Percentiles rank a stretch among this genome's conserved stretches.
Conservation (phyloP, 2,888 invertebrate genomes). For the Autographa gamma region DNA sequence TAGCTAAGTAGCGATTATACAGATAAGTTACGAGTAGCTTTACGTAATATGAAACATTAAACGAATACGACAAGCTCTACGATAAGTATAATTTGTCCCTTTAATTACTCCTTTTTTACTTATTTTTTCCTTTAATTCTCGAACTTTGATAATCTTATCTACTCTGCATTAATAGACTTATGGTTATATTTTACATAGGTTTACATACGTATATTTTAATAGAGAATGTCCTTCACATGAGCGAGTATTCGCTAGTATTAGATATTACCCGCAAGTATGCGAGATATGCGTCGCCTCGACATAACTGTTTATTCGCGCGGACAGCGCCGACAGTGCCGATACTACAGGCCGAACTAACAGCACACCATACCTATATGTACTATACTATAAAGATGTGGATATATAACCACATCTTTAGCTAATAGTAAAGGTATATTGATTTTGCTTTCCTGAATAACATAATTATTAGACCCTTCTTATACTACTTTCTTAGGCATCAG, state of each 20-base stretch:
- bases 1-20: not conserved
- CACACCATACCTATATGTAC: too few species aligned
- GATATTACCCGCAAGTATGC: slow-evolving; percentile 28
- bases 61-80: not conserved
- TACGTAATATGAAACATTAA: not conserved
- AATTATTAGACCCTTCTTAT: too few species aligned
- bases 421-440: too few species aligned
- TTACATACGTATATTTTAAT: not conserved
- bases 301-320: slow-evolving; percentile 22
- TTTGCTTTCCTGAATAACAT: too few species aligned
- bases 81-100: not conserved
- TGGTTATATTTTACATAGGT: not conserved
- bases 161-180: too few species aligned
- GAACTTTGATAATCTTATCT: too few species aligned
- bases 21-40: not conserved
- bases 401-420: too few species aligned
- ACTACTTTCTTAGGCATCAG: slow-evolving; percentile 10
- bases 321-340: slow-evolving; percentile 5
- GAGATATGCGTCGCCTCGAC: slow-evolving; percentile 23
- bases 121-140: too few species aligned
- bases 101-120: not conserved
- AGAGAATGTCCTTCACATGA: not conserved
- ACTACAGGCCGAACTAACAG: too few species aligned
- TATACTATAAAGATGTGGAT: too few species aligned
- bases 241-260: slow-evolving; percentile 10